A percentile compares a stretch with the other conserved stretches of the same genome.
Evolutionary conservation across 1,140 invertebrate species (phyloP).

Genomic region (Microplitis demolitor): DNA sequence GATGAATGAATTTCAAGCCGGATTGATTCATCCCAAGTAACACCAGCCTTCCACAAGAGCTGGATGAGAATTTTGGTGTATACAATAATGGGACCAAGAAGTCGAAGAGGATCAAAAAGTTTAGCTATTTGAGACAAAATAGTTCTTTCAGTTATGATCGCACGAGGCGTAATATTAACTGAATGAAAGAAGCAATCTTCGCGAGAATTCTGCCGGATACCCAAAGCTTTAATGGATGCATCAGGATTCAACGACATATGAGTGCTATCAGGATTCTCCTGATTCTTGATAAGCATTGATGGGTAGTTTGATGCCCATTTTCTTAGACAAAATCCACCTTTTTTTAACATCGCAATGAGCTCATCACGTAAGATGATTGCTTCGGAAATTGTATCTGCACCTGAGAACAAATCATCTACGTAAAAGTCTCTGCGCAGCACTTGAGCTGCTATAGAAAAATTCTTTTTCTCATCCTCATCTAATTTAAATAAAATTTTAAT

Average conservation of each 20-base stretch:
- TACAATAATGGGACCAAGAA: conserved; percentile 39
- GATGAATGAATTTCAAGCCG: not conserved
- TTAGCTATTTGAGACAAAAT: conserved; percentile 20
- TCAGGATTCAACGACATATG: not conserved
- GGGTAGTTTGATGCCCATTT: not conserved
- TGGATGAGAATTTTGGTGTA: conserved; percentile 44
- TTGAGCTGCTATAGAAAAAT: conserved; percentile 39
- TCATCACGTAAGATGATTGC: conserved; percentile 31
- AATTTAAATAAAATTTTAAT: conserved; percentile 28
- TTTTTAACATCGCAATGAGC: conserved; percentile 30
- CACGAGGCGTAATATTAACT: conserved; percentile 55
- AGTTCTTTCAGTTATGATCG: conserved; percentile 21
- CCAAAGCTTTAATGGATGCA: not conserved
- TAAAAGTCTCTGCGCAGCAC: conserved; percentile 45
- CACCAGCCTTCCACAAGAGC: conserved; percentile 32
- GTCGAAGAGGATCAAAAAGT: conserved; percentile 20
- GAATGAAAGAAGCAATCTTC: conserved; percentile 49
- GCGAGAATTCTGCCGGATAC: conserved; percentile 38
- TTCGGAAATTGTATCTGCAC: conserved; percentile 30
- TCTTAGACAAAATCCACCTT: not conserved
- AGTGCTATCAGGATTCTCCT: not conserved
- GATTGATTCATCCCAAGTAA: conserved; percentile 43
- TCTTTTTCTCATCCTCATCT: conserved; percentile 29
- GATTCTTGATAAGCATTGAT: not conserved
- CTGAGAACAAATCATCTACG: conserved; percentile 57